Base-by-base conservation (phyloP, 53 echinoderm and acorn worm species). In the Astropecten irregularis region DNA sequence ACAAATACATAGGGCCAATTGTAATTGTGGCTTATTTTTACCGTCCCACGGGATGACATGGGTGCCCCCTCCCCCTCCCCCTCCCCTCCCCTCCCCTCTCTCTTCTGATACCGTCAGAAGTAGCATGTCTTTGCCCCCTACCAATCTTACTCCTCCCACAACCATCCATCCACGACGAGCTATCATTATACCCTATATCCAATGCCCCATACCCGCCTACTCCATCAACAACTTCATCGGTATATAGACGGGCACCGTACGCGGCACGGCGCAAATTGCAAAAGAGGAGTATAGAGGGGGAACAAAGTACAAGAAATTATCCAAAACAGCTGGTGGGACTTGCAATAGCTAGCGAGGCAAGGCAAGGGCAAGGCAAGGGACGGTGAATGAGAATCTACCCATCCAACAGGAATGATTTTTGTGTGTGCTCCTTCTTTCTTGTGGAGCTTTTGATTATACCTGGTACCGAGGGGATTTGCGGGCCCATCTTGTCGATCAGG, bases 241-340 rank as follows among this genome's bases (percentile, higher is more conserved):
- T n/a, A n/a, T n/a, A n/a, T n/a, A n/a, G n/a, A n/a, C n/a, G n/a
- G n/a, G n/a, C n/a, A n/a, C n/a, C n/a, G n/a, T n/a, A n/a, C n/a
- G n/a, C n/a, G 25, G 26, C 25, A 22, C 13, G 66, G 18, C 37
- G 38, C 42, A 27, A 68, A 26, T 27, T 40, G 40, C 40, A n/a
- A 23, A 46, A 61, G 37, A 42, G 47, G 32, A 8, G n/a, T n/a
- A n/a, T n/a, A n/a, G n/a, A n/a, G 62, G 31, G 2, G n/a, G 31
- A 18, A 37, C 31, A 46, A 46, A 79, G 61, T 61, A 30, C 62
- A 61, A 21, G 5, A 51, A n/a, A n/a, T n/a, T 51, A 76, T 38
- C 56, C 30, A 23, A 56, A 76, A 14, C 76, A 76, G 76, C 76
- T 76, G 76, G 40, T 58, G 40, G 22, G 20, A 29, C n/a, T n/a